Base-by-base conservation (phyloP, 2,888 invertebrate genomes). In the Cremastinae sp. region DNA sequence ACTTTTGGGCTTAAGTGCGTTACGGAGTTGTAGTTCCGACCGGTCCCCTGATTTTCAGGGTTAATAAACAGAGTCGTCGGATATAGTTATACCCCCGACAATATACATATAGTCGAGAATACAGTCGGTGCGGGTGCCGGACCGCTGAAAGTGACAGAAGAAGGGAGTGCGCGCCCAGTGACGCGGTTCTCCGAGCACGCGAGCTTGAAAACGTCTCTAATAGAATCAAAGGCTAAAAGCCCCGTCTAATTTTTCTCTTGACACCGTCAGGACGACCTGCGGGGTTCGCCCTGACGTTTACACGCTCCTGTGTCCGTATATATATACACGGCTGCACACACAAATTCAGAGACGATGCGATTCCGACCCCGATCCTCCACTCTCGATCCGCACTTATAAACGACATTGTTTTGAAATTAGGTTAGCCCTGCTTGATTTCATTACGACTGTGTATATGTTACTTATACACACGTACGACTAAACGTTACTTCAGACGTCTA, bases 161-260 rank as follows among this genome's bases (percentile, higher is more conserved):
- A 22, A 22, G 18, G 12, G 83, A 80, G 83, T 75, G 82, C 84
- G 83, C 83, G 85, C 84, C 80, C 79, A 79, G 81, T 69, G 80
- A 22, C 37, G 55, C 45, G 73, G 80, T 71, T 81, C 82, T 83
- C 83, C 83, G 84, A 85, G 83, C 82, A 81, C 51, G 51, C 43
- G 43, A 37, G 84, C 84, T 85, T 80, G 80, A 83, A 84, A 84
- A 84, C 84, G 82, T 83, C 78, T 81, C 81, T 86, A 86, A 86
- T 86, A 81, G 83, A 84, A 84, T 86, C 83, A 85, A 81, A 72
- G 78, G 80, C 85, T 86, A 86, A 86, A 86, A 86, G 86, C 86
- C 82, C 82, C 83, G 84, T 85, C 84, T 85, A 86, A 84, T 85
- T 85, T 86, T 86, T 81, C 78, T 78, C 78, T 71, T 77, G 66